Conservation (phyloP, 1,140 invertebrate species). For the Drosophila rhopaloa region DNA sequence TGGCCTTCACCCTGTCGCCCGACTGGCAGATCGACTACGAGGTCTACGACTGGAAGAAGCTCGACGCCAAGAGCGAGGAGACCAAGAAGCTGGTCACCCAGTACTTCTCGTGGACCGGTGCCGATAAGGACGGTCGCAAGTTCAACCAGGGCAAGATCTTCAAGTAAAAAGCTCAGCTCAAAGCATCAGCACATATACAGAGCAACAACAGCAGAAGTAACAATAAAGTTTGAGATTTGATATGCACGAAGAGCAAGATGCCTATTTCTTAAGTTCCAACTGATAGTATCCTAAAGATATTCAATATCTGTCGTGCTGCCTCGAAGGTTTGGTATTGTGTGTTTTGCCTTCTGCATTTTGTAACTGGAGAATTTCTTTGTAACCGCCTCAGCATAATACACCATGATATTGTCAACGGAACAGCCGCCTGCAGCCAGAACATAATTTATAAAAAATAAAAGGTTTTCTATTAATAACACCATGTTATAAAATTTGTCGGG, state of each 20-base stretch:
- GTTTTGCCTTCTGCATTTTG: slow-evolving; percentile 48
- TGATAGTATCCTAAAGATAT: slow-evolving; percentile 61
- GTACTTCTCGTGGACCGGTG: slow-evolving; percentile 96
- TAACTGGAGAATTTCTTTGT: slow-evolving; percentile 58
- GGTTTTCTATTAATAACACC: slow-evolving; percentile 63
- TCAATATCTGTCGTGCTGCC: slow-evolving; percentile 48
- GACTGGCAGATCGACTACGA: slow-evolving; percentile 99
- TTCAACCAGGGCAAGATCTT: slow-evolving; percentile 99
- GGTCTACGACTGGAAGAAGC: slow-evolving; percentile 97
- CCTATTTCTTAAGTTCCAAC: slow-evolving; percentile 67
- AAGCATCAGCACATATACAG: slow-evolving; percentile 11
- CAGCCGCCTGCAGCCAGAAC: slow-evolving; percentile 54
- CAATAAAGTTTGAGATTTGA: slow-evolving; percentile 61
- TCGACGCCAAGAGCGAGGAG: slow-evolving; percentile 92
- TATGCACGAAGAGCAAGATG: slow-evolving; percentile 47
- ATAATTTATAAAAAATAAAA: slow-evolving; percentile 72
- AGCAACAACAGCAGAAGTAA: slow-evolving; percentile 31
- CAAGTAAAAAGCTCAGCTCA: slow-evolving; percentile 90
- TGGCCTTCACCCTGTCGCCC: slow-evolving; percentile 94
- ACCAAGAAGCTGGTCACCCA: slow-evolving; percentile 96
- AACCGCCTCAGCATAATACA: slow-evolving; percentile 31
- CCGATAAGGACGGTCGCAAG: slow-evolving; percentile 94
- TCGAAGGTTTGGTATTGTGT: slow-evolving; percentile 39
- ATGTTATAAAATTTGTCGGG: not conserved
- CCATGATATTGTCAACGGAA: slow-evolving; percentile 47